phyloP scores from a whole-genome alignment of 2,888 invertebrate genomes.

The Apotomis turbidana region DNA sequence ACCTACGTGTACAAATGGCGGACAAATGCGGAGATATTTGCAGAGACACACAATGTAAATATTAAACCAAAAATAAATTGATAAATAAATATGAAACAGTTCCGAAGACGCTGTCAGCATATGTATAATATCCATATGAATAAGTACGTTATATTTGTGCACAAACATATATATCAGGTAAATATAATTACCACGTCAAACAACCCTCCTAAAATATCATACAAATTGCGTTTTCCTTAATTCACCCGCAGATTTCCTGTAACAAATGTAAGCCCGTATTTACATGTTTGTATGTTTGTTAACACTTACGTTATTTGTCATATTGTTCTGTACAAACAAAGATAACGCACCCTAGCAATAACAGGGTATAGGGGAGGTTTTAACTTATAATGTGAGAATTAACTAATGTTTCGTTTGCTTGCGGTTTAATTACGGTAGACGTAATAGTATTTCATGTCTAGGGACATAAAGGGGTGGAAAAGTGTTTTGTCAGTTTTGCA shows the following conservation, averaged over 20 bases:
- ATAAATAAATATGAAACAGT: too few relatives aligned
- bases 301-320: slow-evolving; percentile 39
- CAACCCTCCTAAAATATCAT: slow-evolving; percentile 28
- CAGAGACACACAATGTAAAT: too few relatives aligned
- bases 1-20: too few relatives aligned
- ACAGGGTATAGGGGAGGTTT: slow-evolving; percentile 16
- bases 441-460: slow-evolving; percentile 6
- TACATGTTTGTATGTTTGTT: slow-evolving; percentile 38
- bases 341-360: slow-evolving; percentile 37
- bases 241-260: slow-evolving; percentile 39
- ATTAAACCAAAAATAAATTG: too few relatives aligned
- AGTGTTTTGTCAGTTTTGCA: background rate
- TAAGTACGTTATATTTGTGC: background rate
- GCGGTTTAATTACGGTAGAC: slow-evolving; percentile 14
- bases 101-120: background rate
- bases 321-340: slow-evolving; percentile 34
- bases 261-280: slow-evolving; percentile 37
- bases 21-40: too few relatives aligned
- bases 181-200: slow-evolving; percentile 33
- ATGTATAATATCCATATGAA: background rate
- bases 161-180: slow-evolving; percentile 13
- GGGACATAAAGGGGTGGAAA: background rate
- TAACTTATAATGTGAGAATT: slow-evolving; percentile 20
- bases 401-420: slow-evolving; percentile 26
- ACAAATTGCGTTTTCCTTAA: slow-evolving; percentile 31